A percentile compares a stretch with the other conserved stretches of the same genome.
Evolutionary conservation across 2,113 vertebrate species (phyloP).

Genomic region (Sigmodon hispidus): DNA sequence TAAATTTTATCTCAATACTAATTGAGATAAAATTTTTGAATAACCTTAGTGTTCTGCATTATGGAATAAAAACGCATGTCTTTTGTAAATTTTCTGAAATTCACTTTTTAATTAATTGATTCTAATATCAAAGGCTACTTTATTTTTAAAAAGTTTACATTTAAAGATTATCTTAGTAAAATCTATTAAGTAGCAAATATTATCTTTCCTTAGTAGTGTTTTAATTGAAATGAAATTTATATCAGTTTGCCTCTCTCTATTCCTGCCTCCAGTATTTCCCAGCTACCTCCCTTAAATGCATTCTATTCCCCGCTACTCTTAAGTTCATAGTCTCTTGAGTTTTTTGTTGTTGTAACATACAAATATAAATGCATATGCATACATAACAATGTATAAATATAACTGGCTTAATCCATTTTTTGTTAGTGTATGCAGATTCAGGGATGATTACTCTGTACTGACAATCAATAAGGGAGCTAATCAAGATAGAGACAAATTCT

Average conservation of each 20-base stretch:
- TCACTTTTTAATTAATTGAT: not conserved
- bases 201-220: not conserved
- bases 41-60: not conserved
- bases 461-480: not conserved
- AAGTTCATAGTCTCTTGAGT: not conserved
- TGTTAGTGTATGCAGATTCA: not conserved
- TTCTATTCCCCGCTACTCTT: not conserved
- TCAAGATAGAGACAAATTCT: not conserved
- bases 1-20: not conserved
- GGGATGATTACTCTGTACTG: not conserved
- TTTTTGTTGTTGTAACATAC: not conserved
- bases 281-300: not conserved
- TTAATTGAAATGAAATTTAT: not conserved
- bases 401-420: not conserved
- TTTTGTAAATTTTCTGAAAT: not conserved
- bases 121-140: not conserved
- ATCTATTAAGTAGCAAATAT: not conserved
- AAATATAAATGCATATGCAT: not conserved
- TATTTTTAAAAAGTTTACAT: not conserved
- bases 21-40: not conserved
- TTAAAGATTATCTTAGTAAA: not conserved
- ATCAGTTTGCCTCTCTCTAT: not conserved
- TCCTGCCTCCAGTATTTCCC: not conserved
- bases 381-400: not conserved
- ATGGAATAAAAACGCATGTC: not conserved